Base-by-base conservation (phyloP, 2,797 vertebrate species). In the Dromococcyx pavoninus region DNA sequence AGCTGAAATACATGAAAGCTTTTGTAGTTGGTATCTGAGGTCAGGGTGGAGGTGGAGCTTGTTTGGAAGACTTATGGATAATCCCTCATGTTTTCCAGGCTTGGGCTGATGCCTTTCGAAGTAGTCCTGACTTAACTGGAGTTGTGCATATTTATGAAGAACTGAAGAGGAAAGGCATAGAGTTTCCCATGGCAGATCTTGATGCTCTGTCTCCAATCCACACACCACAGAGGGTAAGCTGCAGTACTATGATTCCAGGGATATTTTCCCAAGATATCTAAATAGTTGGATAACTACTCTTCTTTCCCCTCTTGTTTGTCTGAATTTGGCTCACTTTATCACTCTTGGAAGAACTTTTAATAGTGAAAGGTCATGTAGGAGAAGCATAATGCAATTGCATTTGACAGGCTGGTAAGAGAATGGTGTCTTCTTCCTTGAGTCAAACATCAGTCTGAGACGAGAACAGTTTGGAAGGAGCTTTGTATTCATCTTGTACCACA, bases 91-190 rank as follows among this genome's bases (percentile, higher is more conserved):
- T 96, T 86, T 97, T 91, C 62, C 97, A 99, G 99, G 99, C 99
- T 2, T 99, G 99, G 99, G 99, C 99, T 5, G 99, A 99, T 79
- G 99, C 99, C 15, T 99, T 99, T 96, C 98, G 99, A 94, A 99
- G 99, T 96, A 99, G 99, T 88, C 99, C 99, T 5, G 99, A 99
- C 96, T 98, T 99, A 92, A 99, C 99, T 1, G 99, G 99, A 7
- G 99, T 99, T 13, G 99, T 99, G 85, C 99, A 99, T 77, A 98
- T 99, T 94, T 99, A 99, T 5, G 99, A 99, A 97, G 99, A 99
- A 69, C 98, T 99, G 86, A 99, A 99, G 97, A 99, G 99, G 97
- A 99, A 99, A 98, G 99, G 99, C 91, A 98, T 99, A 4, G 99
- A 99, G 97, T 99, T 99, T 94, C 99, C 99, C 69, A 98, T 98